Base-by-base conservation (phyloP, 2,797 vertebrate species). In the Schizothorax lantsangensis region DNA sequence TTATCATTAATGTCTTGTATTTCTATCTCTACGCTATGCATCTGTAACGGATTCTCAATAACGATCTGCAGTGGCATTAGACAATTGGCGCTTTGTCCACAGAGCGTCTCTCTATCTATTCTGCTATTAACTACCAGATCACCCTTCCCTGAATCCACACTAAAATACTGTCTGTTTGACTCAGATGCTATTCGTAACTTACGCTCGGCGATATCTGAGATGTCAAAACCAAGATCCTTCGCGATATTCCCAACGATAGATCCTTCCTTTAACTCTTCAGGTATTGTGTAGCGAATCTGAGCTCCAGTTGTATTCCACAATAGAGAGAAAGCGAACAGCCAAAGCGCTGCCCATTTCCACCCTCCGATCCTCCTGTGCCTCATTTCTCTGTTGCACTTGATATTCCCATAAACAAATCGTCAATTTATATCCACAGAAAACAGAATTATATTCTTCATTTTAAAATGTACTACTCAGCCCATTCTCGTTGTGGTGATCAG, bases 1-100 rank as follows among this genome's bases (percentile, higher is more conserved):
- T 97, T 96, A 79, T 97, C 96, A 43, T 97, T 97, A 21, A 97
- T 94, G 45, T 97, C 96, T 84, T 91, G 86, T 88, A 97, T 95
- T 89, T 97, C 96, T 49, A 97, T 94, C 64, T 96, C 96, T 0
- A 96, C 92, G 1, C 92, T 94, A 5, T 95, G 93, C 7, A 96
- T 86, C 81, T 96, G 94, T 69, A 96, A 88, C 0, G 96, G 96
- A 83, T 96, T 95, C 84, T 97, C 95, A 19, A 93, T 92, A 7
- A 96, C 94, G 62, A 96, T 92, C 84, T 96, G 94, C 88, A 96
- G 59, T 83, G 93, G 92, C 88, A 95, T 89, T 69, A 95, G 91
- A 92, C 95, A 96, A 77, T 86, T 91, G 10, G 87, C 86, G 84
- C 92, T 94, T 88, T 94, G 93, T 88, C 92, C 91, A 0, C 95